These are phyloP conservation scores for Patagioenas fasciata DNA, from an alignment of 2,113 vertebrate species.

Conservation along the genomic window DNA sequence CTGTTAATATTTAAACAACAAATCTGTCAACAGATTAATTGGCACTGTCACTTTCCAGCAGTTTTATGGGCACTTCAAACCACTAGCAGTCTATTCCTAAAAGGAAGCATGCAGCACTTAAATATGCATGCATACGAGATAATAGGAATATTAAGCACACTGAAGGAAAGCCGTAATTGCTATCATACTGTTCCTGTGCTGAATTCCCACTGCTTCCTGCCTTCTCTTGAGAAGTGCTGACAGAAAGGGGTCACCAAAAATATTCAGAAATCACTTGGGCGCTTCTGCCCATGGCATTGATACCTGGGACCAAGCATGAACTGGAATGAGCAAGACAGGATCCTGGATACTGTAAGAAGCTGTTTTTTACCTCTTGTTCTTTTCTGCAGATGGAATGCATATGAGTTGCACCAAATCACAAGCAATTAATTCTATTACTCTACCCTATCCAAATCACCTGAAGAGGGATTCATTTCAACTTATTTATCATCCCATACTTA, in stretches of 20 bases:
- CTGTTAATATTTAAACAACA: conserved; percentile 71
- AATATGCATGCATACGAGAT: neutral
- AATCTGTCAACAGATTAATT: conserved; percentile 73
- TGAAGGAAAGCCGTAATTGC: neutral
- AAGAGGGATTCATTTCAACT: neutral
- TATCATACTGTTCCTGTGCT: neutral
- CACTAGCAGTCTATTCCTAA: neutral
- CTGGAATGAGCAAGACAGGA: neutral
- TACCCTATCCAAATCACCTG: neutral
- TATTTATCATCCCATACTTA: neutral
- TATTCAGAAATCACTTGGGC: neutral
- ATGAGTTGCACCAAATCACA: neutral
- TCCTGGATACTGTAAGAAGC: neutral
- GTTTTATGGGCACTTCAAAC: conserved; percentile 57
- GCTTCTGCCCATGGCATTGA: neutral
- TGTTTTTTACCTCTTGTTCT: neutral
- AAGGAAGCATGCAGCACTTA: conserved; percentile 23
- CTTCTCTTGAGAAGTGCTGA: neutral
- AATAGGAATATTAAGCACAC: neutral
- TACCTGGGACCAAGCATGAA: neutral
- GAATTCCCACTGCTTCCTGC: neutral
- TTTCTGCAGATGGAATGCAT: neutral
- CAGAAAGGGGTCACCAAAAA: neutral
- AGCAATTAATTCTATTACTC: neutral
- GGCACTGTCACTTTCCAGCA: conserved; percentile 58